Evolutionary conservation across 2,113 vertebrate species (phyloP).

Genomic region (Grammomys surdaster): DNA sequence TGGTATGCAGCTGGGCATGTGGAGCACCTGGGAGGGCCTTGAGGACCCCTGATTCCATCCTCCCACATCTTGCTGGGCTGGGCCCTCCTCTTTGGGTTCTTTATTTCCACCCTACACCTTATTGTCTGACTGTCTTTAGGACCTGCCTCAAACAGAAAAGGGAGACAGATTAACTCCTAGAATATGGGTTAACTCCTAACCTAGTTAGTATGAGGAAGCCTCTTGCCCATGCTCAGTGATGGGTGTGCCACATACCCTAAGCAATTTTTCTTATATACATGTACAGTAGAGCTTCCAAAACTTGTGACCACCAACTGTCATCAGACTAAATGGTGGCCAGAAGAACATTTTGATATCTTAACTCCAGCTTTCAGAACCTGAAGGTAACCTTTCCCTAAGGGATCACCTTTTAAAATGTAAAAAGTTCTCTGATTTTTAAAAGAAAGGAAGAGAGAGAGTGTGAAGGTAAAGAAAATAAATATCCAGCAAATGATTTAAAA

Average conservation of each 20-base stretch:
- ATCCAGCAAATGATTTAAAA: conserved; percentile 67
- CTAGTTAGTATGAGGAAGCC: background rate
- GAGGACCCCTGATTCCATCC: background rate
- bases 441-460: background rate
- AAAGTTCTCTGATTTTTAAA: conserved; percentile 1
- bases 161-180: background rate
- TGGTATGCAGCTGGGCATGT: background rate
- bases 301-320: background rate
- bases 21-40: background rate
- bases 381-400: conserved; percentile 43
- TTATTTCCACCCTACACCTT: background rate
- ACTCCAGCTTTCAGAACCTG: conserved; percentile 54
- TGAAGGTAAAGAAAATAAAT: background rate
- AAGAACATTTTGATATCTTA: conserved; percentile 56
- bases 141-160: background rate
- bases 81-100: background rate
- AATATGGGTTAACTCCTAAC: background rate
- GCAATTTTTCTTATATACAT: background rate
- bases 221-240: background rate
- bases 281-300: conserved; percentile 33
- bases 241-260: background rate
- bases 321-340: conserved; percentile 27
- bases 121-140: conserved; percentile 4
- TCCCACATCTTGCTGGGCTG: background rate
- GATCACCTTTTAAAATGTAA: conserved; percentile 71